Percentiles rank a stretch among this genome's conserved stretches.
phyloP scores from a whole-genome alignment of 1,140 invertebrate genomes.

The Zeugodacus cucurbitae region DNA sequence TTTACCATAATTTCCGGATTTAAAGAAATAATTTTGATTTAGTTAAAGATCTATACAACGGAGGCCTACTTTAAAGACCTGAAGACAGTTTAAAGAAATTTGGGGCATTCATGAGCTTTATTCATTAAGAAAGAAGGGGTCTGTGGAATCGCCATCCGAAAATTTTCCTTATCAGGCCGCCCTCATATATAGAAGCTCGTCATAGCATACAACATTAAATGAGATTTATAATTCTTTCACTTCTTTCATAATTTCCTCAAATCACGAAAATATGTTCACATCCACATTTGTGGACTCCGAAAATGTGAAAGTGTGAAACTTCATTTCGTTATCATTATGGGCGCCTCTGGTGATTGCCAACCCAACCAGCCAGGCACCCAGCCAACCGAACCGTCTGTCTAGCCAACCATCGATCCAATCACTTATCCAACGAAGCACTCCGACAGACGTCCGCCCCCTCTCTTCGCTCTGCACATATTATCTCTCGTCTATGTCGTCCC shows the following conservation, averaged over 20 bases:
- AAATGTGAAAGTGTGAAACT: neutral
- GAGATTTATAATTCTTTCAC: neutral
- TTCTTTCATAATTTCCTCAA: neutral
- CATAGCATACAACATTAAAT: no score
- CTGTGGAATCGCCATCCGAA: no score
- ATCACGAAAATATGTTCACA: neutral
- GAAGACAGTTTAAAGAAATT: no score
- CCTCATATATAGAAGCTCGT: no score
- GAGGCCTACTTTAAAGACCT: no score
- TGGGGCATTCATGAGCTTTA: no score
- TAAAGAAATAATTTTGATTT: no score
- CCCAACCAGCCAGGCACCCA: neutral
- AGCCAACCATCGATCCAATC: neutral
- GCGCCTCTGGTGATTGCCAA: neutral
- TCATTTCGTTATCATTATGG: conserved; percentile 2
- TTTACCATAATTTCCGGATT: no score
- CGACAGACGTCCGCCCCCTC: neutral
- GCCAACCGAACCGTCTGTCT: neutral
- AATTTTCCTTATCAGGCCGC: no score
- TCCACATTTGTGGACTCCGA: neutral
- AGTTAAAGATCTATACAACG: no score
- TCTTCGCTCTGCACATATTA: neutral
- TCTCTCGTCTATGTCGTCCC: neutral
- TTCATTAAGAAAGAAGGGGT: no score
- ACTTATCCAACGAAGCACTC: neutral